Conservation (phyloP, 1,140 invertebrate species). For the Rhagoletis zephyria region DNA sequence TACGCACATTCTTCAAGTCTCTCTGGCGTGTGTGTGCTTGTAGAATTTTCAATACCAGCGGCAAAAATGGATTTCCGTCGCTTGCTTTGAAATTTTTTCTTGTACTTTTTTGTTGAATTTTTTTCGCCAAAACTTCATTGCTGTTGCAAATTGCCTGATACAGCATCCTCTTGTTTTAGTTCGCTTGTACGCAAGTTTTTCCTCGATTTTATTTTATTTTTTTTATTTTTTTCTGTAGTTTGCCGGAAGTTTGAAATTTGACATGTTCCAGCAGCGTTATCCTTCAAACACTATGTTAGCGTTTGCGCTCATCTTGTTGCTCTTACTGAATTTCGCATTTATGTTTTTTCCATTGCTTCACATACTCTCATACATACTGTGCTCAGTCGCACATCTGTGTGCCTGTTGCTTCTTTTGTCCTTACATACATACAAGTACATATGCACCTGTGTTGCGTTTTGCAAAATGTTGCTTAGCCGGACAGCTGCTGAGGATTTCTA, state of each 20-base stretch:
- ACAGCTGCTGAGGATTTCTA: not conserved
- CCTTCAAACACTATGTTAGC: not conserved
- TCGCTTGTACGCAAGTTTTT: not conserved
- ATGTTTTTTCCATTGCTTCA: not conserved
- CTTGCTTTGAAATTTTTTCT: slow-evolving; percentile 4
- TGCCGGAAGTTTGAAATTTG: slow-evolving; percentile 28
- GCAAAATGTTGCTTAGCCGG: not conserved
- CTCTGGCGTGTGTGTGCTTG: slow-evolving; percentile 17
- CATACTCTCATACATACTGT: not conserved
- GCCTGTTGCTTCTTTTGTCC: not conserved
- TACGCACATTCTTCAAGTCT: slow-evolving; percentile 36
- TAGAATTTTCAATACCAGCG: slow-evolving; percentile 45
- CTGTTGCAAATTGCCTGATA: not conserved
- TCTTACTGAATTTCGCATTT: slow-evolving; percentile 29
- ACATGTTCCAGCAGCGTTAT: slow-evolving; percentile 37
- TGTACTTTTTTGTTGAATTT: not conserved
- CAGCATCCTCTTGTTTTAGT: not conserved
- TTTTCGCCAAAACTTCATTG: not conserved
- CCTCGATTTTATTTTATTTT: too few relatives aligned
- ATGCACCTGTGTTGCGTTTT: not conserved
- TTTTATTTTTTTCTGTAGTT: not conserved
- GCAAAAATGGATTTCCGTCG: slow-evolving; percentile 42
- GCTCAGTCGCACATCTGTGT: not conserved
- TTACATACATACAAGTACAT: not conserved
- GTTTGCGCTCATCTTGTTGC: slow-evolving; percentile 5